Conservation (phyloP, 1,140 invertebrate genomes). For the Argopecten irradians region DNA sequence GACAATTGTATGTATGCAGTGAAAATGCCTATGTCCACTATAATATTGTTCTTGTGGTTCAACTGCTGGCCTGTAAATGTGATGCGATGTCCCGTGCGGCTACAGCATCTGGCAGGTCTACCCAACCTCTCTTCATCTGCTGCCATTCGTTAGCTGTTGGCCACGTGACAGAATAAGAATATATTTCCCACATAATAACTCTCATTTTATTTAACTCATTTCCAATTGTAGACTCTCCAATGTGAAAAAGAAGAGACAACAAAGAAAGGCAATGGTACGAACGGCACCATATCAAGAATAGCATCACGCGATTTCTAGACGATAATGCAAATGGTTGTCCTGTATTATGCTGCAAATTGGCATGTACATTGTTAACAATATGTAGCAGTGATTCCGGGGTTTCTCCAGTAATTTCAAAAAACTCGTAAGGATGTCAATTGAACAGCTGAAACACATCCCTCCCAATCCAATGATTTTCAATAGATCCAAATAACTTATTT, state of each 20-base stretch:
- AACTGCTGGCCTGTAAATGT: background rate
- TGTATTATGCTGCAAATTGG: background rate
- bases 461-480: no score
- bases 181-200: background rate
- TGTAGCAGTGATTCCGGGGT: no score
- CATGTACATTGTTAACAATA: no score
- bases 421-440: no score
- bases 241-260: background rate
- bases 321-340: background rate
- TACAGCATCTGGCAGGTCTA: background rate
- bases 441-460: no score
- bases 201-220: background rate
- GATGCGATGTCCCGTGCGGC: background rate
- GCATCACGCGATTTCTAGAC: background rate
- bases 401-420: no score
- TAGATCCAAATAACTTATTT: no score
- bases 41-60: background rate
- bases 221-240: background rate
- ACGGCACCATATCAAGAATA: background rate
- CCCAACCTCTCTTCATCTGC: background rate
- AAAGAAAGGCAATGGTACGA: background rate
- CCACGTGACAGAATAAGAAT: background rate
- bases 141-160: background rate
- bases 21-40: slow-evolving; percentile 29
- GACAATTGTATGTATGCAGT: background rate